Conservation (phyloP, 2,888 invertebrate genomes). For the Thyatira batis region DNA sequence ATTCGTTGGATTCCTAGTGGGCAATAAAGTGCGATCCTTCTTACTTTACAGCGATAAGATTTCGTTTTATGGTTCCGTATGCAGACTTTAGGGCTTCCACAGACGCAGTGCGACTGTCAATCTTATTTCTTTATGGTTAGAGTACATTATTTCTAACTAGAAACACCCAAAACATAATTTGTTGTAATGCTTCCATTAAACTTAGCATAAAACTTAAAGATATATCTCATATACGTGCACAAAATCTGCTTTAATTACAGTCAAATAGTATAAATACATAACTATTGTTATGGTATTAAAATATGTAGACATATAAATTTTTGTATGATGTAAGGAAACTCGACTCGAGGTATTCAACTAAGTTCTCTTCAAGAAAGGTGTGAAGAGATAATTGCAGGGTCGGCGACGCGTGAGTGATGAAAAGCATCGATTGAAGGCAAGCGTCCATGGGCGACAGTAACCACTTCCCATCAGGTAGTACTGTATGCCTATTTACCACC, state of each 20-base stretch:
- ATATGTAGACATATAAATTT: too few relatives aligned
- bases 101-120: conserved; percentile 3
- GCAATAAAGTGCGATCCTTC: conserved; percentile 17
- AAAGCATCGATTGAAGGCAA: too few relatives aligned
- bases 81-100: conserved; percentile 8
- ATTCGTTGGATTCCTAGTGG: conserved; percentile 14
- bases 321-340: too few relatives aligned
- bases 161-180: neutral
- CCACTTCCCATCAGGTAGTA: too few relatives aligned
- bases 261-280: too few relatives aligned
- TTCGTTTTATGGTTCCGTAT: conserved; percentile 16
- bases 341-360: too few relatives aligned
- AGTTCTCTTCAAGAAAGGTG: too few relatives aligned
- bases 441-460: too few relatives aligned
- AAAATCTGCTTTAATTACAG: neutral
- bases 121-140: conserved; percentile 7
- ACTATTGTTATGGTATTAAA: too few relatives aligned
- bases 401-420: too few relatives aligned
- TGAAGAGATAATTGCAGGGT: too few relatives aligned
- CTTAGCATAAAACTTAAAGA: neutral
- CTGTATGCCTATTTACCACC: too few relatives aligned
- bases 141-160: neutral
- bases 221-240: neutral
- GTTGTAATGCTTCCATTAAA: conserved; percentile 3
- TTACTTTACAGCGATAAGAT: conserved; percentile 16